phyloP scores from a whole-genome alignment of 2,888 invertebrate genomes.

The Noctua janthe region DNA sequence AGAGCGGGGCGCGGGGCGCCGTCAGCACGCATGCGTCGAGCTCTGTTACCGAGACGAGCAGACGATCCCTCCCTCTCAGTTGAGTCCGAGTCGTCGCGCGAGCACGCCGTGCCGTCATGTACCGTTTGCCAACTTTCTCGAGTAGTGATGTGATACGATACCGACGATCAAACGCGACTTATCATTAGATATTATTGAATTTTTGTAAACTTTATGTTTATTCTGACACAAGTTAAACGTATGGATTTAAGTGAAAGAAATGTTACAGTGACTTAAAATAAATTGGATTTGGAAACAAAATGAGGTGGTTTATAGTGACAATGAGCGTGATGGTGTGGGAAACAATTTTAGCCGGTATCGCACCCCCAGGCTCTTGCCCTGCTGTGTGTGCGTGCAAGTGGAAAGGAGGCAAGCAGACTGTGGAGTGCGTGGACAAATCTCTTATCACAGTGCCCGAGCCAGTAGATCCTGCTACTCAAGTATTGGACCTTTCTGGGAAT shows the following conservation, averaged over 20 bases:
- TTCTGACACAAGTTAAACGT: constrained; percentile 66
- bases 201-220: constrained; percentile 72
- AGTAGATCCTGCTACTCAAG: constrained; percentile 97
- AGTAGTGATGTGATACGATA: constrained; percentile 90
- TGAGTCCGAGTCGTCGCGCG: constrained; percentile 85
- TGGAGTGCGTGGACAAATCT: constrained; percentile 96
- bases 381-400: constrained; percentile 97
- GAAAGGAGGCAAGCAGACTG: constrained; percentile 98
- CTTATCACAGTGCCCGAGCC: constrained; percentile 96
- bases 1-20: constrained; percentile 88
- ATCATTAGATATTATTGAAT: constrained; percentile 72
- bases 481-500: constrained; percentile 96
- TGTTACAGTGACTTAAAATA: constrained; percentile 79
- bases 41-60: constrained; percentile 84
- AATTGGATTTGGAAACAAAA: constrained; percentile 81
- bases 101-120: constrained; percentile 91
- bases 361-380: constrained; percentile 92
- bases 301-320: constrained; percentile 87
- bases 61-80: constrained; percentile 89
- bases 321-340: constrained; percentile 86
- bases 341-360: constrained; percentile 84
- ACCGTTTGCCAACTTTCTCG: constrained; percentile 89
- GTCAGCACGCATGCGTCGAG: constrained; percentile 87
- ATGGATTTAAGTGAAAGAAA: constrained; percentile 73
- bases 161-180: constrained; percentile 77